phyloP scores from a whole-genome alignment of 2,797 vertebrate genomes.

The Myripristis jacobus region DNA sequence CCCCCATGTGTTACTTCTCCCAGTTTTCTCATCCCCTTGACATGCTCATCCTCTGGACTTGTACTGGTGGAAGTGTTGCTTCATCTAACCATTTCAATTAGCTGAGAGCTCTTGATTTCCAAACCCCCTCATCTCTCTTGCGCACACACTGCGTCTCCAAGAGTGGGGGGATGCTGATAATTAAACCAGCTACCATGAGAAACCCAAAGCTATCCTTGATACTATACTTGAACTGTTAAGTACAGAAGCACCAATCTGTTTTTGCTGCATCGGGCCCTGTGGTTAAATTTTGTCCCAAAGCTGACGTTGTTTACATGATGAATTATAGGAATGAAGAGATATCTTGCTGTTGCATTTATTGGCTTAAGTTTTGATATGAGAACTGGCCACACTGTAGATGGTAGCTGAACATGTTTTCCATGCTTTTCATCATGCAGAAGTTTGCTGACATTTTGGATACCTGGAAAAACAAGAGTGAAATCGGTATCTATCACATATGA shows the following conservation, averaged over 20 bases:
- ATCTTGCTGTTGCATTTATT: background rate
- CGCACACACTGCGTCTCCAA: background rate
- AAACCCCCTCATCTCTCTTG: background rate
- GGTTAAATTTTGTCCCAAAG: background rate
- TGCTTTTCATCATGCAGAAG: background rate
- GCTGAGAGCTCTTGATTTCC: background rate
- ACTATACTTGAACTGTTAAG: background rate
- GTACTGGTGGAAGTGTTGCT: no score
- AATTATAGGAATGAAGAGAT: background rate
- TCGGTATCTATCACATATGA: no score
- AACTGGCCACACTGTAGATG: no score
- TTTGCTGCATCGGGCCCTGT: background rate
- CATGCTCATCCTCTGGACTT: no score
- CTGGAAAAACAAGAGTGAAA: constrained; percentile 12
- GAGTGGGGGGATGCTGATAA: background rate
- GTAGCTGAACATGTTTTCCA: background rate
- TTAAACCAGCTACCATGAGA: background rate
- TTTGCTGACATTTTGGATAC: background rate
- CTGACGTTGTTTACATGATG: background rate
- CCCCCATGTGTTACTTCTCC: no score
- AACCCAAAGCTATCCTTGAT: background rate
- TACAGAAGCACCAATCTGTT: background rate
- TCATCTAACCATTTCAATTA: background rate
- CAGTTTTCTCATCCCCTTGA: no score
- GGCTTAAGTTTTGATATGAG: background rate